Evolutionary conservation across 1,140 invertebrate species (phyloP).

Genomic region (Pseudomyrmex sp.): DNA sequence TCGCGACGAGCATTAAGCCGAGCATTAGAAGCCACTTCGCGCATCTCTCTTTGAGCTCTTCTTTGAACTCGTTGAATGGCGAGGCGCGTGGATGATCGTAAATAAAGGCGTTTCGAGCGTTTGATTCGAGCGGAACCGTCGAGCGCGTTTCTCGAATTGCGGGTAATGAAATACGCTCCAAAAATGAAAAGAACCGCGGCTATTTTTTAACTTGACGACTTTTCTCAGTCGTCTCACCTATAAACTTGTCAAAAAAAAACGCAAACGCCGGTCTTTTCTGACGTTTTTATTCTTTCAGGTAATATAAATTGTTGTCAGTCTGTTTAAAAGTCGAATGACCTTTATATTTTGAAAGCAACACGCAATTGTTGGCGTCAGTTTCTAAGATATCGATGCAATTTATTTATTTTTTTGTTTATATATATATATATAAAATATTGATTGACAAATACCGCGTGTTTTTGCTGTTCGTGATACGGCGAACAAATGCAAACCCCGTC

Average conservation of each 20-base stretch:
- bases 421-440: not conserved
- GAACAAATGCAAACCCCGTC: constrained; percentile 16
- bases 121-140: constrained; percentile 46
- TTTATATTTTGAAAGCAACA: too few species aligned
- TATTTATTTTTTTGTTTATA: too few species aligned
- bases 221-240: not conserved
- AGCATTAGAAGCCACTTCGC: constrained; percentile 59
- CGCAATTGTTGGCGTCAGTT: too few species aligned
- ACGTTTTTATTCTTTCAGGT: too few species aligned
- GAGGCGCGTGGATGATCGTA: constrained; percentile 60
- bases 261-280: too few species aligned
- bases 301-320: too few species aligned
- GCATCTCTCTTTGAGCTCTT: constrained; percentile 57
- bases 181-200: constrained; percentile 23
- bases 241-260: not conserved
- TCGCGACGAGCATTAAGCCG: constrained; percentile 61
- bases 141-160: constrained; percentile 37
- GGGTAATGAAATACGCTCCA: not conserved
- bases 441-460: not conserved
- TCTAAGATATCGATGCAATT: too few species aligned
- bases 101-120: constrained; percentile 60
- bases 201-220: constrained; percentile 12
- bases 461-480: not conserved
- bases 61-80: constrained; percentile 49
- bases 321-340: too few species aligned